Percentiles rank a stretch among this genome's conserved stretches.
phyloP scores from a whole-genome alignment of 2,797 vertebrate species.

The Acipenser ruthenus region DNA sequence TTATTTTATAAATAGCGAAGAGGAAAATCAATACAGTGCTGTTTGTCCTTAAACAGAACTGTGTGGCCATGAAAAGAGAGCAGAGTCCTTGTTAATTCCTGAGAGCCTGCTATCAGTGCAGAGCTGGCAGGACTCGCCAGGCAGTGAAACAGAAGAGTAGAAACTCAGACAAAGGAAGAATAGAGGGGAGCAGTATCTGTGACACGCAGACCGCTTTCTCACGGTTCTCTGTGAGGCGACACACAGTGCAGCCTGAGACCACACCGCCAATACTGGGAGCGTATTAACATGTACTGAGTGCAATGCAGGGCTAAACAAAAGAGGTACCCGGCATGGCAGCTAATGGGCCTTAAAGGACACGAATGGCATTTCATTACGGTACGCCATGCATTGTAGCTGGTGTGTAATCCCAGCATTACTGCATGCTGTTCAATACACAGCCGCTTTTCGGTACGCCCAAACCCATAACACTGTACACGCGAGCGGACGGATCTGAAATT shows the following conservation, averaged over 20 bases:
- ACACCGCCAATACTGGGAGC: not conserved
- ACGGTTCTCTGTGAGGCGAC: slow-evolving; percentile 51
- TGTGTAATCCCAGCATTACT: too few relatives aligned
- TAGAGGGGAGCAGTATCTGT: slow-evolving; percentile 46
- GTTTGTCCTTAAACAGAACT: not conserved
- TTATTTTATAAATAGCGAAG: not conserved
- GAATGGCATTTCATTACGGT: too few relatives aligned
- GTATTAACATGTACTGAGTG: slow-evolving; percentile 37
- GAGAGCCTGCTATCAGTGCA: slow-evolving; percentile 43
- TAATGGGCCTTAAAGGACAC: too few relatives aligned
- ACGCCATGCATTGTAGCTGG: too few relatives aligned
- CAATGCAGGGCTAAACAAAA: slow-evolving; percentile 30
- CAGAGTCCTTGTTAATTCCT: slow-evolving; percentile 49
- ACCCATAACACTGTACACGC: too few relatives aligned
- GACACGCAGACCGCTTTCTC: slow-evolving; percentile 52
- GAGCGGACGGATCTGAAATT: too few relatives aligned
- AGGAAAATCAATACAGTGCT: not conserved
- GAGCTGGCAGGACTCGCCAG: slow-evolving; percentile 62
- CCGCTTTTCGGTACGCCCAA: too few relatives aligned
- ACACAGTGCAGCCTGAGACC: slow-evolving; percentile 28
- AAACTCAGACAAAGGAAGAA: slow-evolving; percentile 53
- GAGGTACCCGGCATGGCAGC: slow-evolving; percentile 37
- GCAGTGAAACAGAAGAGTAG: slow-evolving; percentile 27
- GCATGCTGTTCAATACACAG: too few relatives aligned
- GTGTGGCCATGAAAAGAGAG: slow-evolving; percentile 7